Percentiles rank a stretch among this genome's conserved stretches.
Conservation (phyloP, 2,113 vertebrate genomes). For the Colistium nudipinnis region DNA sequence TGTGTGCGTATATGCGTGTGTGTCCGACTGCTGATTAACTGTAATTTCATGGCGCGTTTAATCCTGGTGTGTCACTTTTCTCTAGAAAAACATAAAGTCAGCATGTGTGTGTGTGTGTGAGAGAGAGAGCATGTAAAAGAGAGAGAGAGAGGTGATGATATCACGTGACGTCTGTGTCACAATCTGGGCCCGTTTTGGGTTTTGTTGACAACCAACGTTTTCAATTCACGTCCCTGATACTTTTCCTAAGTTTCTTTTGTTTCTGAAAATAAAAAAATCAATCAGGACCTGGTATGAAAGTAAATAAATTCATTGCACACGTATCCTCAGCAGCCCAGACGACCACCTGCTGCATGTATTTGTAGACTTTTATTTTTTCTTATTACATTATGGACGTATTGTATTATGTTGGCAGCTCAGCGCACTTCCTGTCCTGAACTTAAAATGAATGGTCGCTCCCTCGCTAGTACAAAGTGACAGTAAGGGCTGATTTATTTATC, state of each 20-base stretch:
- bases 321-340: constrained; percentile 32
- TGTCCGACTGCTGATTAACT: constrained; percentile 52
- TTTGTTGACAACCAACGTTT: no score
- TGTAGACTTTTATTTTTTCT: constrained; percentile 40
- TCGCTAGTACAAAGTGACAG: constrained; percentile 31
- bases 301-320: constrained; percentile 15
- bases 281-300: neutral
- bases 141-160: no score
- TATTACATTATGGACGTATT: constrained; percentile 50
- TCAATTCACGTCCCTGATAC: no score
- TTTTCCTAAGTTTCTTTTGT: no score
- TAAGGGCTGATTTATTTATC: constrained; percentile 53
- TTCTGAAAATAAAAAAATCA: neutral
- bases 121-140: no score
- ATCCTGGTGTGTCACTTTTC: constrained; percentile 69
- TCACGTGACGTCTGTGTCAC: no score
- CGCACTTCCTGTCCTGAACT: constrained; percentile 27
- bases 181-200: no score
- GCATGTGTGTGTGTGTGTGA: constrained; percentile 43
- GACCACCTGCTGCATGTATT: constrained; percentile 41
- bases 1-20: constrained; percentile 23
- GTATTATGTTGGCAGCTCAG: constrained; percentile 46
- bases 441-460: constrained; percentile 48
- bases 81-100: constrained; percentile 67
- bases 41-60: constrained; percentile 71